Percentiles rank a stretch among this genome's conserved stretches.
Evolutionary conservation across 2,888 invertebrate species (phyloP).

Genomic region (Proisotoma minuta): DNA sequence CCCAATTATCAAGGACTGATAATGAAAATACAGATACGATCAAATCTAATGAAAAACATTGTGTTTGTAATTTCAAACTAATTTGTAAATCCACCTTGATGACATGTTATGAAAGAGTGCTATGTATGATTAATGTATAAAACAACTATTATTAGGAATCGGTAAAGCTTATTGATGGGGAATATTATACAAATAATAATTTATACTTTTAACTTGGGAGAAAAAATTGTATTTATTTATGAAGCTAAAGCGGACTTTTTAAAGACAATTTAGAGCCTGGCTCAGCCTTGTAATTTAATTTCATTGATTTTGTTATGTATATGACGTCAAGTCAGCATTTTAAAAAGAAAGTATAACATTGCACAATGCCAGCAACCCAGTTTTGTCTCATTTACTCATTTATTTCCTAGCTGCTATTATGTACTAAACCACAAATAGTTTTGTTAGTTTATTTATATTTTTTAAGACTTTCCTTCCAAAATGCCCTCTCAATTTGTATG

Average conservation of each 20-base stretch:
- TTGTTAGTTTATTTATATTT: not conserved
- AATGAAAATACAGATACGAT: no score
- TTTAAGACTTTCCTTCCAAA: not conserved
- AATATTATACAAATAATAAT: no score
- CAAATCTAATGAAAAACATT: no score
- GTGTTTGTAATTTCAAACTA: no score
- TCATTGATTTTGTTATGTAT: not conserved
- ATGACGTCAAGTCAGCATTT: not conserved
- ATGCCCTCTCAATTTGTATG: conserved; percentile 6
- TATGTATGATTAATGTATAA: no score
- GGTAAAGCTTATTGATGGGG: not conserved
- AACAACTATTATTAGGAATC: not conserved
- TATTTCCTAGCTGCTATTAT: not conserved
- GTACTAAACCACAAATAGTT: not conserved
- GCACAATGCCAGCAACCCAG: not conserved
- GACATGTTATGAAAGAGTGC: no score
- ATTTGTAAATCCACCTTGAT: no score
- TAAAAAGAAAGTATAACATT: not conserved
- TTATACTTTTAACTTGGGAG: no score
- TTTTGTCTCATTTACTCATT: not conserved
- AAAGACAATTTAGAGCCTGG: no score
- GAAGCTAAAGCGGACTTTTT: no score
- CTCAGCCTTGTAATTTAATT: not conserved
- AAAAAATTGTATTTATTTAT: no score
- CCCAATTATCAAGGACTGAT: no score